A percentile compares a stretch with the other conserved stretches of the same genome.
These are phyloP conservation scores for Gymnoscopelus braueri DNA, from an alignment of 2,797 vertebrate species.

Conservation along the genomic window DNA sequence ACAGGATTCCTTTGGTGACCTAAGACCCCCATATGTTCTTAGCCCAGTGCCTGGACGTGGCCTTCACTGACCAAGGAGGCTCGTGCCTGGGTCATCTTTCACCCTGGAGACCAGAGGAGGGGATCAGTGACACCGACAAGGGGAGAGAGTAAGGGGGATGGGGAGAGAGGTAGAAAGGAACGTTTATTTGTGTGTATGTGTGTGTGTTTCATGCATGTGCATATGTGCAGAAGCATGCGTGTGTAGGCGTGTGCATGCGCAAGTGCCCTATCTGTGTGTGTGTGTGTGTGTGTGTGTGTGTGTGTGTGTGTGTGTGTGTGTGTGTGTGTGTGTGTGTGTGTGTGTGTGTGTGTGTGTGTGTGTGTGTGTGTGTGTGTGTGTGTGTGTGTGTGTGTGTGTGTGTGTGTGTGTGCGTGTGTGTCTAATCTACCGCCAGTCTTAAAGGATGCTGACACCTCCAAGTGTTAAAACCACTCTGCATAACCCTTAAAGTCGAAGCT, in stretches of 20 bases:
- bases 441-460: constrained; percentile 28
- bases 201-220: neutral
- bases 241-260: constrained; percentile 1
- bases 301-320: too few relatives aligned
- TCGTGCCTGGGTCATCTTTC: constrained; percentile 82
- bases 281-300: too few relatives aligned
- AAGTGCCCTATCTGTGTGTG: too few relatives aligned
- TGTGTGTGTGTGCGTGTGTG: constrained; percentile 6
- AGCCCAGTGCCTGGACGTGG: constrained; percentile 70
- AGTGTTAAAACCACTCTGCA: constrained; percentile 16
- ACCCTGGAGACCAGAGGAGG: constrained; percentile 48
- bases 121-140: constrained; percentile 1
- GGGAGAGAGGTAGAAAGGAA: constrained; percentile 15
- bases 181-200: neutral
- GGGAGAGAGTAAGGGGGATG: neutral
- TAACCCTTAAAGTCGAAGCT: constrained; percentile 14
- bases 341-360: neutral
- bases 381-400: neutral
- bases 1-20: constrained; percentile 79
- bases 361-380: constrained; percentile 5
- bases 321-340: too few relatives aligned
- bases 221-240: neutral
- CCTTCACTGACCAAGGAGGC: constrained; percentile 79
- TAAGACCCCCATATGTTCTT: constrained; percentile 70
- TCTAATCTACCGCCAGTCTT: neutral